Conservation (phyloP, 92 coral and sea anemone genomes). For the Desmophyllum pertusum region DNA sequence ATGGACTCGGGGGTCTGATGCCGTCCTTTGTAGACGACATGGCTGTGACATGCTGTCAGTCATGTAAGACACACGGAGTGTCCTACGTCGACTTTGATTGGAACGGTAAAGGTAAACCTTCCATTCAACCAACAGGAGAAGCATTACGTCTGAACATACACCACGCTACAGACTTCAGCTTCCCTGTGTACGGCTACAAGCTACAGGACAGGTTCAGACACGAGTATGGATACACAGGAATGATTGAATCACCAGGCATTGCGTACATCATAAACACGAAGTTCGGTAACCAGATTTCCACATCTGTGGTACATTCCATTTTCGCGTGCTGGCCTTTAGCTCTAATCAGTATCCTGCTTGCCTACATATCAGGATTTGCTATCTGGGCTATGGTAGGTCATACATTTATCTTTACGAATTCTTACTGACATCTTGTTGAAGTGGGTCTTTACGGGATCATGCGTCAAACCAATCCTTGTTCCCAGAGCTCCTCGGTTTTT, state of each 20-base stretch:
- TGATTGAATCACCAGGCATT: constrained; percentile 46
- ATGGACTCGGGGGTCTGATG: constrained; percentile 17
- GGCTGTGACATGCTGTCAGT: constrained; percentile 45
- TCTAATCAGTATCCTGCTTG: constrained; percentile 2
- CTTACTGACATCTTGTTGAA: neutral
- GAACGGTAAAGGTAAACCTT: constrained; percentile 11
- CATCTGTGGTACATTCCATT: constrained; percentile 20
- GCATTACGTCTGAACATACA: constrained; percentile 11
- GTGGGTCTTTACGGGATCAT: neutral
- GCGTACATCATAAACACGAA: constrained; percentile 40
- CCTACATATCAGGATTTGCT: constrained; percentile 29
- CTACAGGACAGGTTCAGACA: constrained; percentile 26
- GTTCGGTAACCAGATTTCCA: neutral
- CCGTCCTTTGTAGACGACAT: constrained; percentile 35
- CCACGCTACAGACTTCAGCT: constrained; percentile 31
- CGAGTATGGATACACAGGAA: constrained; percentile 37
- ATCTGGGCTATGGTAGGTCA: constrained; percentile 40
- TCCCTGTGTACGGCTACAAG: constrained; percentile 48
- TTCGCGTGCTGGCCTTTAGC: constrained; percentile 37
- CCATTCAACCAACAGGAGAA: constrained; percentile 9
- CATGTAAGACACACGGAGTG: constrained; percentile 41
- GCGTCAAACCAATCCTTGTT: too few relatives aligned
- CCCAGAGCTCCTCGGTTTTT: too few relatives aligned
- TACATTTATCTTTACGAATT: too few relatives aligned
- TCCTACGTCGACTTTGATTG: constrained; percentile 26